Evolutionary conservation across 2,888 invertebrate genomes (phyloP).

Genomic region (Latrodectus elegans): DNA sequence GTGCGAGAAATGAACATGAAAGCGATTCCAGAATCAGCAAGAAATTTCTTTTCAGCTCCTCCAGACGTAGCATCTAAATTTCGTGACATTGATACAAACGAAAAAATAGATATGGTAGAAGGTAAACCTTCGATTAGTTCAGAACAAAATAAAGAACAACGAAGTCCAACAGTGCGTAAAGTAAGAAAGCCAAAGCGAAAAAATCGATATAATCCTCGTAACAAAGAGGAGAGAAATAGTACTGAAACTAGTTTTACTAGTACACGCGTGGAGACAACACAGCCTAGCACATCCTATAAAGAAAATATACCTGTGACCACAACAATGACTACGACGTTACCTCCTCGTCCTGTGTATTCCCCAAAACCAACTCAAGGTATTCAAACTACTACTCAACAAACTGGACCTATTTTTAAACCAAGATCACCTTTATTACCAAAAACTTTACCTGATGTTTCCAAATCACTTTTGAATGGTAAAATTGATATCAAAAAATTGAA

Average conservation of each 20-base stretch:
- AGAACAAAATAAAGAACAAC: constrained; percentile 21
- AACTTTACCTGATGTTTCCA: constrained; percentile 48
- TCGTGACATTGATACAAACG: constrained; percentile 10
- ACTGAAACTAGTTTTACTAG: constrained; percentile 12
- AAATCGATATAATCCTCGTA: constrained; percentile 43
- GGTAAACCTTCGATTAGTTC: background rate
- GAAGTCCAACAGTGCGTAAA: constrained; percentile 29
- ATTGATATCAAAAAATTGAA: constrained; percentile 62
- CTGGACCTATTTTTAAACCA: constrained; percentile 31
- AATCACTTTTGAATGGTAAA: constrained; percentile 48
- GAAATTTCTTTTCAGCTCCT: constrained; percentile 40
- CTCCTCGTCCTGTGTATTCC: constrained; percentile 22
- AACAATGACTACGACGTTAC: constrained; percentile 26
- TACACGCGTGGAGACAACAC: background rate
- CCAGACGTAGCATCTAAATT: constrained; percentile 23
- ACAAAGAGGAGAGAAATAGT: constrained; percentile 24
- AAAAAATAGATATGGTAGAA: constrained; percentile 14
- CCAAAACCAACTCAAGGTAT: background rate
- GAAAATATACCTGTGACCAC: constrained; percentile 10
- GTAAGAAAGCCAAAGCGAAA: constrained; percentile 54
- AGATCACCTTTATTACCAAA: constrained; percentile 33
- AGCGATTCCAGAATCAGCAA: constrained; percentile 48
- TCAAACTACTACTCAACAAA: constrained; percentile 37
- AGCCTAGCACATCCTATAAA: constrained; percentile 7
- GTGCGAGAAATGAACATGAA: constrained; percentile 46